Evolutionary conservation across 2,888 invertebrate species (phyloP).

Genomic region (Folsomia manolachei): DNA sequence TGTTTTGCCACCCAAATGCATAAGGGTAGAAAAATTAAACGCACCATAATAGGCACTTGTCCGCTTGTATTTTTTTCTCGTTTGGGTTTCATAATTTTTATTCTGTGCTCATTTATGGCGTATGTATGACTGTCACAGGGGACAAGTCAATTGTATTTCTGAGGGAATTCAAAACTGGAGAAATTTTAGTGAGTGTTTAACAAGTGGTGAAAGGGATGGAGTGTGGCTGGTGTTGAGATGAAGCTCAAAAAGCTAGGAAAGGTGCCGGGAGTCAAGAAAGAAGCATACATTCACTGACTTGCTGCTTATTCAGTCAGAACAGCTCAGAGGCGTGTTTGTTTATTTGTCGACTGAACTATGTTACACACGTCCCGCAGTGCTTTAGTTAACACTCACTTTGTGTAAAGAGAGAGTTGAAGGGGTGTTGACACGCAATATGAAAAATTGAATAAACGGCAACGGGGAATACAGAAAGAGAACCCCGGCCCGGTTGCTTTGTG

Average conservation of each 20-base stretch:
- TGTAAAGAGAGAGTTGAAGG: constrained; percentile 27
- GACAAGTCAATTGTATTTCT: not conserved
- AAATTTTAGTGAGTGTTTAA: not conserved
- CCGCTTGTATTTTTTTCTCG: too few species aligned
- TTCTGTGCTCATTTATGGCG: too few species aligned
- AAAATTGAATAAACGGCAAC: constrained; percentile 38
- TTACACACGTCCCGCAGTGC: not conserved
- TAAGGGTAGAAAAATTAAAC: too few species aligned
- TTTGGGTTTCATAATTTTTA: too few species aligned
- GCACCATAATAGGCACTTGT: too few species aligned
- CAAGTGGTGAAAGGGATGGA: not conserved
- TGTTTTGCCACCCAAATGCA: not conserved
- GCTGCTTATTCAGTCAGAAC: too few species aligned
- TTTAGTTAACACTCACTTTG: not conserved
- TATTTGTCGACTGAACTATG: not conserved
- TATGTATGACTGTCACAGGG: not conserved
- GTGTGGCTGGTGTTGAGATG: not conserved
- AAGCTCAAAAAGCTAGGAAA: not conserved
- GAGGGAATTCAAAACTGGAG: not conserved
- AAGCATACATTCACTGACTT: too few species aligned
- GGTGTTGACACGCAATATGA: constrained; percentile 50
- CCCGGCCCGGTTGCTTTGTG: constrained; percentile 44
- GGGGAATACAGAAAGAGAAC: constrained; percentile 19
- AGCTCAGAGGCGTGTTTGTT: not conserved
- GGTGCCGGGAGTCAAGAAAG: too few species aligned